Percentiles rank a stretch among this genome's conserved stretches.
These are phyloP conservation scores for Papilio dardanus DNA, from an alignment of 1,140 invertebrate species.

Conservation along the genomic window DNA sequence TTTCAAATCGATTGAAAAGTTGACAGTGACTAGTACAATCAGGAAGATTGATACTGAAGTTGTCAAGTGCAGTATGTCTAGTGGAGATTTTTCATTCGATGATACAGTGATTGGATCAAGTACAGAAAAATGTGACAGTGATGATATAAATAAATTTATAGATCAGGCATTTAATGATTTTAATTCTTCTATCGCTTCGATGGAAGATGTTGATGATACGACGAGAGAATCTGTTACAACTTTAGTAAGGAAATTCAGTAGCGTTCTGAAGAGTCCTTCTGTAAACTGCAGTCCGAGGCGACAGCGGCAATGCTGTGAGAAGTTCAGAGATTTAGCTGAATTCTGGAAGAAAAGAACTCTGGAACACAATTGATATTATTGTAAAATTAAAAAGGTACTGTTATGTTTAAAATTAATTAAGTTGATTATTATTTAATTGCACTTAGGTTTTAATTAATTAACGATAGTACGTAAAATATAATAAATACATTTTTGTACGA, in stretches of 20 bases:
- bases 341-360: slow-evolving; percentile 66
- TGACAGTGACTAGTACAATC: slow-evolving; percentile 58
- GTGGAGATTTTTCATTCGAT: slow-evolving; percentile 64
- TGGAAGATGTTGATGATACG: slow-evolving; percentile 51
- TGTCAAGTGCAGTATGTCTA: slow-evolving; percentile 67
- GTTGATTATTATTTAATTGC: not conserved
- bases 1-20: slow-evolving; percentile 70
- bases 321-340: slow-evolving; percentile 66
- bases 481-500: not conserved
- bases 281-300: slow-evolving; percentile 56
- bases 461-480: not conserved
- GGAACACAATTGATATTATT: slow-evolving; percentile 38
- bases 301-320: slow-evolving; percentile 57
- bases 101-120: slow-evolving; percentile 49
- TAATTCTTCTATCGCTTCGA: slow-evolving; percentile 48
- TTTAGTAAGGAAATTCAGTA: slow-evolving; percentile 66
- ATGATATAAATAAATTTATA: slow-evolving; percentile 62
- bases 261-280: slow-evolving; percentile 53
- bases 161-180: slow-evolving; percentile 68
- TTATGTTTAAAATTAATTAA: not conserved
- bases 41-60: slow-evolving; percentile 52
- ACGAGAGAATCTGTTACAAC: slow-evolving; percentile 65
- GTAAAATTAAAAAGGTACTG: not conserved
- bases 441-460: not conserved
- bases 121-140: slow-evolving; percentile 44